Conservation (phyloP, 2,113 vertebrate species). For the Myotis davidii region DNA sequence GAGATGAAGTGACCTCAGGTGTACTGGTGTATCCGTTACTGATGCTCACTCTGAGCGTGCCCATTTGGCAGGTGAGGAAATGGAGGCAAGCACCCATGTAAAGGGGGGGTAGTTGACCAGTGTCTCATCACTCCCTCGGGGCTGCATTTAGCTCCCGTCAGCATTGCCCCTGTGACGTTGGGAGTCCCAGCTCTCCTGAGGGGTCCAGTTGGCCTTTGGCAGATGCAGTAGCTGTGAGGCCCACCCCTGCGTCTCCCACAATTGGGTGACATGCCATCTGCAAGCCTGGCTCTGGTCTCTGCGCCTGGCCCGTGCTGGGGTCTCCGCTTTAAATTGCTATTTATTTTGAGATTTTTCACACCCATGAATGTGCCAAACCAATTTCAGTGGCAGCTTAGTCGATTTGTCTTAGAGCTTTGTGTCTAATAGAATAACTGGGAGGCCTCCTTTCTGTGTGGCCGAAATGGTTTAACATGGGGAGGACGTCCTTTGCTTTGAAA, state of each 20-base stretch:
- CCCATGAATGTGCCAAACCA: constrained; percentile 27
- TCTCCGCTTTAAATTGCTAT: neutral
- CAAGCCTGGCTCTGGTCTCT: neutral
- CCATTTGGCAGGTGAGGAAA: neutral
- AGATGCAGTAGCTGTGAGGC: neutral
- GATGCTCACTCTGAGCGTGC: neutral
- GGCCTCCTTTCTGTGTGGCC: neutral
- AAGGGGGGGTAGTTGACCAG: neutral
- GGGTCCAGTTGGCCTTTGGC: neutral
- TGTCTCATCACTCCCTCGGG: neutral
- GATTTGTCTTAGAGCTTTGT: constrained; percentile 65
- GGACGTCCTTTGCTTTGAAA: neutral
- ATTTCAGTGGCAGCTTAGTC: constrained; percentile 56
- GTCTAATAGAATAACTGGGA: neutral
- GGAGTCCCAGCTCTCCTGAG: neutral
- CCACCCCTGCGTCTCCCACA: neutral
- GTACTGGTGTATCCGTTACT: neutral
- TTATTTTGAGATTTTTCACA: constrained; percentile 67
- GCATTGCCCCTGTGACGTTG: neutral
- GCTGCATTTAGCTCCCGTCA: neutral
- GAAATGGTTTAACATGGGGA: neutral
- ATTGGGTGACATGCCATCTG: neutral
- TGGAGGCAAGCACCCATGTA: accelerated
- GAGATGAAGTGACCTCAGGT: neutral
- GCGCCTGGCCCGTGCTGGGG: neutral